Evolutionary conservation across 2,113 vertebrate genomes (phyloP).

Genomic region (Camelus dromedarius): DNA sequence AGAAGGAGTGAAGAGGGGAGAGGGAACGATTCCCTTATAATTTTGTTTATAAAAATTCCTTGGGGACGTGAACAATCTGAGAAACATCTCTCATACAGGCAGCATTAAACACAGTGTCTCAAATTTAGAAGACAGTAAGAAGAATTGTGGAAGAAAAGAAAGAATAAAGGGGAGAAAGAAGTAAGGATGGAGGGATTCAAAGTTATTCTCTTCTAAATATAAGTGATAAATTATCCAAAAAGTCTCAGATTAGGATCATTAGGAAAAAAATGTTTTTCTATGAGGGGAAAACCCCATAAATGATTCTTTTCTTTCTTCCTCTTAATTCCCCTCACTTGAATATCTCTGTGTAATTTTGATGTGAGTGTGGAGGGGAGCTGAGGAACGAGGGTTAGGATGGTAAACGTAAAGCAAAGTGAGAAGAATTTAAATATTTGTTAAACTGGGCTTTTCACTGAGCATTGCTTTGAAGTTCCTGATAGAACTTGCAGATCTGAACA

Average conservation of each 20-base stretch:
- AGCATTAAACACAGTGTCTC: neutral
- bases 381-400: neutral
- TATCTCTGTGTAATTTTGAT: neutral
- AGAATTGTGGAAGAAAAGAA: neutral
- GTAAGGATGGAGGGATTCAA: neutral
- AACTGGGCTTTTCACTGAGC: neutral
- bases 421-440: neutral
- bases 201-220: neutral
- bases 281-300: neutral
- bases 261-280: neutral
- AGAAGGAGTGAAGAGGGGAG: neutral
- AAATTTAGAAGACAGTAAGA: neutral
- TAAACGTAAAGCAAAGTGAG: neutral
- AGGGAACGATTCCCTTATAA: neutral
- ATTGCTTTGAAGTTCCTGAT: neutral
- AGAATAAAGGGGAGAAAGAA: neutral
- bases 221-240: neutral
- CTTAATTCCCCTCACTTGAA: neutral
- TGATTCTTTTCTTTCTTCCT: neutral
- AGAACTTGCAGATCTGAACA: constrained; percentile 7
- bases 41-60: neutral
- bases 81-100: neutral
- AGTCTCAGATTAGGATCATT: neutral
- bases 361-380: neutral
- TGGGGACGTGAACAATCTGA: neutral